A percentile compares a stretch with the other conserved stretches of the same genome.
These are phyloP conservation scores for Bambusicola thoracicus DNA, from an alignment of 2,113 vertebrate species.

Conservation along the genomic window DNA sequence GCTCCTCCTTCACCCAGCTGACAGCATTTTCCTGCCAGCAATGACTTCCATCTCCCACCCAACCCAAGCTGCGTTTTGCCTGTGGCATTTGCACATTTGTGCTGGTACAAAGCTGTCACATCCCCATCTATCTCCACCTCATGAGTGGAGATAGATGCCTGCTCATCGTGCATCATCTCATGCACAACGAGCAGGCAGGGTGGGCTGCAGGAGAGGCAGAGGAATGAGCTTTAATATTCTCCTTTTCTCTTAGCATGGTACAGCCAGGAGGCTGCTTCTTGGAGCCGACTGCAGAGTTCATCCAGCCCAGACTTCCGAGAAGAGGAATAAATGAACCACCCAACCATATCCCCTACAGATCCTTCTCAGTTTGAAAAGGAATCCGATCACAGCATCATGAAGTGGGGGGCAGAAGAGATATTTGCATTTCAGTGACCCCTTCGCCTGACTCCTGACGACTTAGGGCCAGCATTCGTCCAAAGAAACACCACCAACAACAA, in stretches of 20 bases:
- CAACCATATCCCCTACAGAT: fast-evolving
- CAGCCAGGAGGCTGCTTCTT: neutral
- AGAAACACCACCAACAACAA: neutral
- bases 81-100: neutral
- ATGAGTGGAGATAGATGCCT: no score
- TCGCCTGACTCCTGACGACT: neutral
- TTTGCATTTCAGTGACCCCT: no score
- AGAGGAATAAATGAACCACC: neutral
- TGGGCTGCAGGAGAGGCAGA: neutral
- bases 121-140: neutral
- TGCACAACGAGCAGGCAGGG: fast-evolving
- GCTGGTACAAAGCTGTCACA: fast-evolving
- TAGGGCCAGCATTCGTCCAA: neutral
- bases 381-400: neutral
- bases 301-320: no score
- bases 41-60: neutral
- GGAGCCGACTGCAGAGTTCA: neutral
- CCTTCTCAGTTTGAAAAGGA: neutral
- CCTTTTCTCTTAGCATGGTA: no score
- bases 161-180: no score
- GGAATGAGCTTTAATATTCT: neutral
- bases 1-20: neutral
- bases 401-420: fast-evolving
- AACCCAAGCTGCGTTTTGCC: neutral
- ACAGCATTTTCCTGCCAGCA: neutral